phyloP scores from a whole-genome alignment of 2,888 invertebrate species.

The Hermaeophaga mercurialis region DNA sequence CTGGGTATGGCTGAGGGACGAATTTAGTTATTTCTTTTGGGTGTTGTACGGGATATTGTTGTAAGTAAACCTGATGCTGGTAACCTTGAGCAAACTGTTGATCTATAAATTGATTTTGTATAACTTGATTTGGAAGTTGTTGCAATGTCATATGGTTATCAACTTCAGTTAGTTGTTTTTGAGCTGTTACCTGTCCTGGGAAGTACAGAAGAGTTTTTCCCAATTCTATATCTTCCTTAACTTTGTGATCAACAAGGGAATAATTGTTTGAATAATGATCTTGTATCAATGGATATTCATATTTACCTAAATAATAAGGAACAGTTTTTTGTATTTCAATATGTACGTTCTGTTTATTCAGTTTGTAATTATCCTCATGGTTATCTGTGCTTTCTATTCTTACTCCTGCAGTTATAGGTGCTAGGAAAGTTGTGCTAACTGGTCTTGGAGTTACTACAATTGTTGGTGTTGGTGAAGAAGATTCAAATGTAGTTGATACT shows the following conservation, averaged over 20 bases:
- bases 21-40: conserved; percentile 58
- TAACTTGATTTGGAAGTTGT: conserved; percentile 28
- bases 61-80: conserved; percentile 38
- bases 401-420: conserved; percentile 66
- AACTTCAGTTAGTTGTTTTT: conserved; percentile 17
- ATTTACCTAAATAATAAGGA: conserved; percentile 60
- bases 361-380: conserved; percentile 23
- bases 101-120: conserved; percentile 38
- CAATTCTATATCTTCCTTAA: conserved; percentile 57
- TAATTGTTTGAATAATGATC: conserved; percentile 50
- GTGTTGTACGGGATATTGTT: conserved; percentile 40
- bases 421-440: conserved; percentile 62
- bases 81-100: conserved; percentile 42
- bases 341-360: conserved; percentile 57
- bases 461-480: conserved; percentile 37
- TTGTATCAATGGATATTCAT: conserved; percentile 57
- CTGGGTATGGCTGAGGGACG: conserved; percentile 47
- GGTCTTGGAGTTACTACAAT: conserved; percentile 64
- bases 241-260: conserved; percentile 39
- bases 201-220: conserved; percentile 53
- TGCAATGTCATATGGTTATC: conserved; percentile 31
- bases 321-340: conserved; percentile 72
- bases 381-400: conserved; percentile 58
- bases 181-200: conserved; percentile 28
- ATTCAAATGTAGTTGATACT: conserved; percentile 33